Conservation (phyloP, 2,888 invertebrate species). For the Ctenicera cuprea region DNA sequence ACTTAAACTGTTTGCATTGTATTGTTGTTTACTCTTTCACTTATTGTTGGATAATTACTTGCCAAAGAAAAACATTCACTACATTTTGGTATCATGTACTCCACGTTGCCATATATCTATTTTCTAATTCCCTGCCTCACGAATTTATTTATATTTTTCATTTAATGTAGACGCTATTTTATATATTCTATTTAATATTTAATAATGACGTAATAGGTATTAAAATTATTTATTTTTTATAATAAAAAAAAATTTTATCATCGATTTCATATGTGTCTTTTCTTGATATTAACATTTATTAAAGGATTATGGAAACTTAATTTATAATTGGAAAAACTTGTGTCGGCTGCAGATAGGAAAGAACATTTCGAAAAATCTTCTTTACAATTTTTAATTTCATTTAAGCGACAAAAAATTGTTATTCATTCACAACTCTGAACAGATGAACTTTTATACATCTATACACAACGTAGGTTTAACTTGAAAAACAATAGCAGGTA, state of each 20-base stretch:
- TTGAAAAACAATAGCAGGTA: too few species aligned
- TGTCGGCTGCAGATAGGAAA: too few species aligned
- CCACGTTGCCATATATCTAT: slow-evolving; percentile 23
- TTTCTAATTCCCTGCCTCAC: slow-evolving; percentile 28
- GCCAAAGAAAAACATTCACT: slow-evolving; percentile 41
- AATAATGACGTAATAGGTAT: slow-evolving; percentile 48
- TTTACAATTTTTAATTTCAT: too few species aligned
- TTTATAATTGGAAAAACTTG: too few species aligned
- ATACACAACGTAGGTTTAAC: too few species aligned
- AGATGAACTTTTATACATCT: too few species aligned
- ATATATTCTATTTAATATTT: slow-evolving; percentile 45
- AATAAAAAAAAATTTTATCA: slow-evolving; percentile 41
- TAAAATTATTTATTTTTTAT: slow-evolving; percentile 50
- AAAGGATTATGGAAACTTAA: too few species aligned
- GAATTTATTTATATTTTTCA: slow-evolving; percentile 42
- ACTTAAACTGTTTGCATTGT: slow-evolving; percentile 38
- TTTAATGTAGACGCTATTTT: slow-evolving; percentile 46
- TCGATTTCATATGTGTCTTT: neutral
- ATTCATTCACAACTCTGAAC: too few species aligned
- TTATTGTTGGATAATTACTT: slow-evolving; percentile 36
- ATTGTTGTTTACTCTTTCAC: slow-evolving; percentile 34
- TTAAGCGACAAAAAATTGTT: too few species aligned
- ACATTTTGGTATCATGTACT: slow-evolving; percentile 26
- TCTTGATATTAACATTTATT: neutral
- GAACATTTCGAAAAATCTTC: too few species aligned